These are phyloP conservation scores for Natator depressus DNA, from an alignment of 2,113 vertebrate species.

Conservation along the genomic window DNA sequence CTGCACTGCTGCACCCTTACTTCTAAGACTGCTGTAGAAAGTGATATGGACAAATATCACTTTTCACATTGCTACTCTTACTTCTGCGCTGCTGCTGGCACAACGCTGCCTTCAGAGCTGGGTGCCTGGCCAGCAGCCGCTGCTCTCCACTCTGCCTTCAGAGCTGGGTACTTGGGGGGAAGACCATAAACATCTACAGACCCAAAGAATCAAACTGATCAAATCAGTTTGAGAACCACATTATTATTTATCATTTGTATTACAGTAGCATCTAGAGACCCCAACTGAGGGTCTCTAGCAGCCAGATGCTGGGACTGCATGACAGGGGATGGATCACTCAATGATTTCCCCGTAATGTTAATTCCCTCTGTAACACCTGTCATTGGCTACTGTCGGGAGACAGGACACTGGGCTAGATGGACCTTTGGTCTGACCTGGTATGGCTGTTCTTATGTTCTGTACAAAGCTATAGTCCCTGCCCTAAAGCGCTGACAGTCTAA, in stretches of 20 bases:
- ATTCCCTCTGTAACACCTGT: not conserved
- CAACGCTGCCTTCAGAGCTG: too few species aligned
- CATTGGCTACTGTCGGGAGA: not conserved
- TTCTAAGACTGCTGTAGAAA: too few species aligned
- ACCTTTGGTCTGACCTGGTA: not conserved
- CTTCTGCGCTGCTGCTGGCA: too few species aligned
- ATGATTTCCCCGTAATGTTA: not conserved
- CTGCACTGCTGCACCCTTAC: too few species aligned
- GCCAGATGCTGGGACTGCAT: not conserved
- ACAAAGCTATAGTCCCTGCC: not conserved
- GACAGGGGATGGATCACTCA: not conserved
- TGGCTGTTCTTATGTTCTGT: not conserved
- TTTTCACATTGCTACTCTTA: too few species aligned
- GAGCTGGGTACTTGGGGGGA: too few species aligned
- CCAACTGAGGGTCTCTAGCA: not conserved
- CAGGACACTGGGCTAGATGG: not conserved
- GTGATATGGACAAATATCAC: too few species aligned
- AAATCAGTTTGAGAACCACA: not conserved
- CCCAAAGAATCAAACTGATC: too few species aligned
- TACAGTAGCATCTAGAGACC: not conserved
- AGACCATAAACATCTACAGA: too few species aligned
- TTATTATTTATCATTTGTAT: not conserved
- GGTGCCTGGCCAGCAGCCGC: too few species aligned
- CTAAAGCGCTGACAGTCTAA: not conserved
- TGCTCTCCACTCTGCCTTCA: too few species aligned